Percentiles rank a stretch among this genome's conserved stretches.
Evolutionary conservation across 2,797 vertebrate genomes (phyloP).

Genomic region (Ctenochaetus hawaiiensis): DNA sequence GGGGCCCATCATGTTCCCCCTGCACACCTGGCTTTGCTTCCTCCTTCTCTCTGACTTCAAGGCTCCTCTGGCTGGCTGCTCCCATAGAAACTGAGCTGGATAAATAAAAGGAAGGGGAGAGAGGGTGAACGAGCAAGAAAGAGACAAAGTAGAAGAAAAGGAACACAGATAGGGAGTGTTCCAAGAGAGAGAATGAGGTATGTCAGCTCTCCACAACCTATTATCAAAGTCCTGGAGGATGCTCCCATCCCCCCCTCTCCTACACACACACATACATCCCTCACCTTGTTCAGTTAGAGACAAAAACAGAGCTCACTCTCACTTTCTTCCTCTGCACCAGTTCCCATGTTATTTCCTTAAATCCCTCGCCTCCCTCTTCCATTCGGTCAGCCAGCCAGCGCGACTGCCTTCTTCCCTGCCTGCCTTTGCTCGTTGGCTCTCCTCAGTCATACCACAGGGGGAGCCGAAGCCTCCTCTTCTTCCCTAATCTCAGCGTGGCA

Average conservation of each 20-base stretch:
- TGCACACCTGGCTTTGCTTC: slow-evolving; percentile 73
- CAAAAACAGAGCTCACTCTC: slow-evolving; percentile 44
- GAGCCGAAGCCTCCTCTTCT: slow-evolving; percentile 65
- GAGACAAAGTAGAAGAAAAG: slow-evolving; percentile 29
- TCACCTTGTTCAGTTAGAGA: slow-evolving; percentile 43
- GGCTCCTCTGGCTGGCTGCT: slow-evolving; percentile 69
- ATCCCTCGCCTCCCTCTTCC: slow-evolving; percentile 38
- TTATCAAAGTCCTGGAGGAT: slow-evolving; percentile 60
- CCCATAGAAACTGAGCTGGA: slow-evolving; percentile 72
- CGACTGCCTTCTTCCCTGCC: neutral
- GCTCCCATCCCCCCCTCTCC: neutral
- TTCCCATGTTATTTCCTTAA: slow-evolving; percentile 52
- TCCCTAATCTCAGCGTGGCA: slow-evolving; percentile 70
- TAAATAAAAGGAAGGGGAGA: slow-evolving; percentile 53
- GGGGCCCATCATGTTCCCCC: slow-evolving; percentile 65
- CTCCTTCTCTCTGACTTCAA: slow-evolving; percentile 66
- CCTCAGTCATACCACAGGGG: slow-evolving; percentile 57
- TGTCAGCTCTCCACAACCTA: slow-evolving; percentile 57
- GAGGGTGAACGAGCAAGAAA: slow-evolving; percentile 41
- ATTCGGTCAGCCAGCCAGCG: slow-evolving; percentile 18
- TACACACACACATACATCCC: neutral
- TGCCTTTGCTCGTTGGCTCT: slow-evolving; percentile 32
- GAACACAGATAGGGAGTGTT: slow-evolving; percentile 38
- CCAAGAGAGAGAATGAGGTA: slow-evolving; percentile 37
- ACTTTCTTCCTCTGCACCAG: slow-evolving; percentile 42